Conservation (phyloP, 2,888 invertebrate species). For the Yponomeuta cagnagella region DNA sequence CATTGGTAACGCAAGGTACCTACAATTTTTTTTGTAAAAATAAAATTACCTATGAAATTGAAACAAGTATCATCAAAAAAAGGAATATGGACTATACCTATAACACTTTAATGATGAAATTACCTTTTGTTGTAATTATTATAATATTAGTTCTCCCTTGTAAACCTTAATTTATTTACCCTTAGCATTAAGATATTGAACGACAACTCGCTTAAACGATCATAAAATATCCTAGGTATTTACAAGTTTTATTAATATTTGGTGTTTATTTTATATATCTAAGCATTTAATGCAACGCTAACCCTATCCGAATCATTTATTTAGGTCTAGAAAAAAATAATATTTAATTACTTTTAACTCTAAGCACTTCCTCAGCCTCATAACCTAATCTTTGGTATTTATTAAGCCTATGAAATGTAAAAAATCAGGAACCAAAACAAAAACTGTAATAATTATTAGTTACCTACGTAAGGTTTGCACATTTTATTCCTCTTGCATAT, state of each 20-base stretch:
- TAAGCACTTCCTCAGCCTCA: not conserved
- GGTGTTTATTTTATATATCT: conserved; percentile 52
- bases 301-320: conserved; percentile 1
- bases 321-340: conserved; percentile 5
- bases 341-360: not conserved
- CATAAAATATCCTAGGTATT: not conserved
- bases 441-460: no score
- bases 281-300: conserved; percentile 9
- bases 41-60: no score
- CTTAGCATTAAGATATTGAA: not conserved
- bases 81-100: no score
- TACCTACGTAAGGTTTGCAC: no score
- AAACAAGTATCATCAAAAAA: no score
- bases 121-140: conserved; percentile 2
- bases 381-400: no score
- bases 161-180: not conserved
- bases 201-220: not conserved
- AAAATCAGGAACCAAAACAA: no score
- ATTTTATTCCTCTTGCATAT: no score
- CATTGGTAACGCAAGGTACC: no score
- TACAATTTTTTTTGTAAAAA: no score
- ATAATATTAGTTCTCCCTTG: not conserved
- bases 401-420: no score
- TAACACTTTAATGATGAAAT: not conserved
- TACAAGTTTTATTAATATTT: conserved; percentile 54